These are phyloP conservation scores for Papilio helenus DNA, from an alignment of 1,140 invertebrate genomes.

Conservation along the genomic window DNA sequence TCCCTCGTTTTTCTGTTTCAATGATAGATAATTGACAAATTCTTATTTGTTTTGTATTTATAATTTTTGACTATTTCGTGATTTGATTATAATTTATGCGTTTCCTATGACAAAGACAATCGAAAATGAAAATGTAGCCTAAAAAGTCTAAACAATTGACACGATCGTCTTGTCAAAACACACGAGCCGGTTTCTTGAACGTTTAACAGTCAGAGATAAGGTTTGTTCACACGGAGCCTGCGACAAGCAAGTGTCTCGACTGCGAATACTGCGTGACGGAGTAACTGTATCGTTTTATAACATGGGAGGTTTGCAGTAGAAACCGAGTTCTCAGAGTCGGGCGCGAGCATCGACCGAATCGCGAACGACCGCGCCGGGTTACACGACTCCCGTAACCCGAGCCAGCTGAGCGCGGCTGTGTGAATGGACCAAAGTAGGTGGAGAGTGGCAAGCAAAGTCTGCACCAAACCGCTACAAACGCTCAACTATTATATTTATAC, in stretches of 20 bases:
- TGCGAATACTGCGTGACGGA: conserved; percentile 68
- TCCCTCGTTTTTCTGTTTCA: not conserved
- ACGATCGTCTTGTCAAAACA: conserved; percentile 44
- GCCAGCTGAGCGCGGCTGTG: conserved; percentile 63
- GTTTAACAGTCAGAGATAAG: conserved; percentile 58
- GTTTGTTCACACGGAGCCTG: conserved; percentile 39
- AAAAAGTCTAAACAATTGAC: conserved; percentile 55
- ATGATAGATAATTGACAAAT: not conserved
- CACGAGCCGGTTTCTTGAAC: conserved; percentile 65
- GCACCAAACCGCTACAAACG: conserved; percentile 8
- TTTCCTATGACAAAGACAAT: not conserved
- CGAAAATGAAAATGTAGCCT: conserved; percentile 2
- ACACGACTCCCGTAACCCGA: conserved; percentile 70
- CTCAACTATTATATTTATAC: not conserved
- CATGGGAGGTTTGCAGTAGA: conserved; percentile 66
- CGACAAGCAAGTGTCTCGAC: conserved; percentile 41
- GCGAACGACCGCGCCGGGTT: conserved; percentile 58
- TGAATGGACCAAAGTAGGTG: conserved; percentile 53
- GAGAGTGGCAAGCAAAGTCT: not conserved
- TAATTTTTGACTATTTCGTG: not conserved
- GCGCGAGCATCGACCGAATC: conserved; percentile 61
- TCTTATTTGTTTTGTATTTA: not conserved
- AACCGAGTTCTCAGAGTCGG: conserved; percentile 64
- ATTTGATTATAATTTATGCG: not conserved
- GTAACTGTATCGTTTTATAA: conserved; percentile 73